These are phyloP conservation scores for Pyralis farinalis DNA, from an alignment of 2,888 invertebrate genomes.

Conservation along the genomic window DNA sequence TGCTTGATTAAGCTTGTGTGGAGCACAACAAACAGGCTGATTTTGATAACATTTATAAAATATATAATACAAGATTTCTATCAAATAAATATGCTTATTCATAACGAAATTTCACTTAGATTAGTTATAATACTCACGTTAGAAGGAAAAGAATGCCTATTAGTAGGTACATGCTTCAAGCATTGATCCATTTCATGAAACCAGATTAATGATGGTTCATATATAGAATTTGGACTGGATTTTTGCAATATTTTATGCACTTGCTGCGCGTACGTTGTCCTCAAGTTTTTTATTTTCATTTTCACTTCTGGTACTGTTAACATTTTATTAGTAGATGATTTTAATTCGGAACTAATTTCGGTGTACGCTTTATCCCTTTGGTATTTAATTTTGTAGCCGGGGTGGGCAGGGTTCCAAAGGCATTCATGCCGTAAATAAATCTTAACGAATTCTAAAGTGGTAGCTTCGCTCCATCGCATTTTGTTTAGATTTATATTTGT, in stretches of 20 bases:
- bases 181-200: slow-evolving; percentile 66
- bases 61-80: too few species aligned
- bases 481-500: slow-evolving; percentile 3
- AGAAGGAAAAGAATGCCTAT: slow-evolving; percentile 34
- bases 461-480: slow-evolving; percentile 51
- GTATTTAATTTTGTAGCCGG: slow-evolving; percentile 38
- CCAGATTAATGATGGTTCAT: slow-evolving; percentile 62
- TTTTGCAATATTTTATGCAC: slow-evolving; percentile 43
- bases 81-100: too few species aligned
- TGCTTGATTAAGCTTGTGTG: too few species aligned
- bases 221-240: slow-evolving; percentile 55
- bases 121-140: slow-evolving; percentile 30
- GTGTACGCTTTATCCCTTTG: slow-evolving; percentile 36
- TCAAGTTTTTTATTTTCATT: slow-evolving; percentile 34
- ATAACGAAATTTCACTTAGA: slow-evolving; percentile 11
- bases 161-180: slow-evolving; percentile 53
- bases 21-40: too few species aligned
- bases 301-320: slow-evolving; percentile 28
- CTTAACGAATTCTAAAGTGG: slow-evolving; percentile 50
- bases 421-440: slow-evolving; percentile 46
- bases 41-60: too few species aligned
- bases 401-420: slow-evolving; percentile 47
- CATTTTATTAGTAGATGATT: slow-evolving; percentile 27
- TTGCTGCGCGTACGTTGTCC: slow-evolving; percentile 37
- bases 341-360: slow-evolving; percentile 30